Evolutionary conservation across 2,113 vertebrate genomes (phyloP).

Genomic region (Mormyrus iriodes): DNA sequence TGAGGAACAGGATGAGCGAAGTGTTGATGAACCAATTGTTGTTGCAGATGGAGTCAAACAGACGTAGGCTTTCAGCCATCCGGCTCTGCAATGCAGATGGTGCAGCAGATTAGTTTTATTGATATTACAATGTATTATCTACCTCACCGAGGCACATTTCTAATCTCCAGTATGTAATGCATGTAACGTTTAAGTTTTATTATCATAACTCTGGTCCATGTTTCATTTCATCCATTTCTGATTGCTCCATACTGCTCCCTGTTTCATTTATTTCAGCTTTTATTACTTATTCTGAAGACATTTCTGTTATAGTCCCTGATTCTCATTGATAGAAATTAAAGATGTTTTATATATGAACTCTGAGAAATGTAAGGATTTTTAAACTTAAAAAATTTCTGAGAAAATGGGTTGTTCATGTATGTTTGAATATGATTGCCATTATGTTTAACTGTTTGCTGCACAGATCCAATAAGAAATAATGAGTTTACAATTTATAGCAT

Average conservation of each 20-base stretch:
- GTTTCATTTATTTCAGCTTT: neutral
- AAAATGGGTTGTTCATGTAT: neutral
- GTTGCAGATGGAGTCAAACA: conserved; percentile 99
- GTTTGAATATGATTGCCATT: neutral
- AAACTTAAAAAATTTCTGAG: neutral
- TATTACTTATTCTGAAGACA: neutral
- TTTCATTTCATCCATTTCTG: neutral
- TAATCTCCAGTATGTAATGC: neutral
- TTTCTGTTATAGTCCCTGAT: neutral
- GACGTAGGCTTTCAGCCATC: conserved; percentile 97
- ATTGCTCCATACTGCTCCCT: neutral
- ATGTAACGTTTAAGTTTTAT: neutral
- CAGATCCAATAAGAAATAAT: neutral
- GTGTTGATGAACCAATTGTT: conserved; percentile 99
- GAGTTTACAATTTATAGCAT: neutral
- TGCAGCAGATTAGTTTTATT: neutral
- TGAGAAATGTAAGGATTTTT: neutral
- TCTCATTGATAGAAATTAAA: neutral
- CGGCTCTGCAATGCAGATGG: conserved; percentile 71
- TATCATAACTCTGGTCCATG: neutral
- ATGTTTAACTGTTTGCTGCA: neutral
- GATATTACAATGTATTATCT: neutral
- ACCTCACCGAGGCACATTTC: neutral
- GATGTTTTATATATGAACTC: neutral
- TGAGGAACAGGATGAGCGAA: conserved; percentile 98